Base-by-base conservation (phyloP, 2,113 vertebrate genomes). In the Saimiri boliviensis region DNA sequence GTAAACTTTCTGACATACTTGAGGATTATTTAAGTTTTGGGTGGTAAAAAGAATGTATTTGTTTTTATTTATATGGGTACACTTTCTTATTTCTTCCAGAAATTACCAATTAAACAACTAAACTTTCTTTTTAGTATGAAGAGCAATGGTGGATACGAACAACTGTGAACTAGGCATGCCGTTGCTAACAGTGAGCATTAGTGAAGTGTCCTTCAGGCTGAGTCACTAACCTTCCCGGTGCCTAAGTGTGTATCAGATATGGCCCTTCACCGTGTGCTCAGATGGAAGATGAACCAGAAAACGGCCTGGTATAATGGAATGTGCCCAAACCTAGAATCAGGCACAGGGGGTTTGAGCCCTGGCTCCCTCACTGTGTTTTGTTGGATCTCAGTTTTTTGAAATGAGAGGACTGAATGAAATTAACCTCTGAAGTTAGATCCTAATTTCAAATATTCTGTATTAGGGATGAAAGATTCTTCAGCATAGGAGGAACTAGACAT, bases 1-100 rank as follows among this genome's bases (percentile, higher is more conserved):
- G 85, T 95, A 88, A 80, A 87, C 47, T 89, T 94, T 63, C 89
- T 91, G 63, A 96, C 97, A 83, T 85, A 89, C 93, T 95, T 95
- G 83, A 77, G 40, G 32, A 86, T 87, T 82, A 96, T 76, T 97
- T 95, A 95, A 81, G 49, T 58, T 93, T 76, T 52, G 73, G 42
- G 60, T 40, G 63, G 68, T 80, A 92, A 94, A 93, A 86, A 70
- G 11, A 56, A 95, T 91, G 84, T 60, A 88, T 27, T 27, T 89
- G n/a, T 86, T 96, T 83, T 45, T 60, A 80, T 96, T 54, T 47
- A 52, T 66, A 45, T n/a, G 35, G 35, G 3, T 52, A 77, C 52
- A 68, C n/a, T 91, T 90, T 81, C 40, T 68, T 73, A 12, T 19
- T 94, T 92, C 85, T 85, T 88, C 68, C 58, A 56, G 32, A 66